Evolutionary conservation across 2,113 vertebrate species (phyloP).

Genomic region (Opisthocomus hoazin): DNA sequence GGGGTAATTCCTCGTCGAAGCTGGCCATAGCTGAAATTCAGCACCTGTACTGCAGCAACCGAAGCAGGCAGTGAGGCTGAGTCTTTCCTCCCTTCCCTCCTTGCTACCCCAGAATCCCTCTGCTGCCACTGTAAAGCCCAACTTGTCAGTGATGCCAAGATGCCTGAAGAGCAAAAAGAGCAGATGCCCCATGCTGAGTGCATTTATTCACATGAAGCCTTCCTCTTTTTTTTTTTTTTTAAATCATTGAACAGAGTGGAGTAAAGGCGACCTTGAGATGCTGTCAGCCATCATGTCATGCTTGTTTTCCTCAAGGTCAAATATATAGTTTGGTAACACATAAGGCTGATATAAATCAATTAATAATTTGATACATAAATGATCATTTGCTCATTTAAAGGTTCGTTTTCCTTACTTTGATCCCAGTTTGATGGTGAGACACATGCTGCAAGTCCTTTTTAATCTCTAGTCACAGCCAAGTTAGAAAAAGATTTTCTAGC

Average conservation of each 20-base stretch:
- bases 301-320: background rate
- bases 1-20: background rate
- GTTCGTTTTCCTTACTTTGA: background rate
- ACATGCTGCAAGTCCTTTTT: background rate
- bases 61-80: background rate
- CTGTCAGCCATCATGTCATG: background rate
- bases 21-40: background rate
- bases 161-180: background rate
- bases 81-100: background rate
- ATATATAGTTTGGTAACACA: background rate
- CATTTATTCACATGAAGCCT: background rate
- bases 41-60: accelerated
- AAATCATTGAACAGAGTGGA: background rate
- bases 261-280: background rate
- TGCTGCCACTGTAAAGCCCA: background rate
- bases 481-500: background rate
- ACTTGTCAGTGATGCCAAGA: background rate
- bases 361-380: background rate
- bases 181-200: background rate
- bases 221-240: background rate
- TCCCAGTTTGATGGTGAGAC: background rate
- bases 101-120: background rate
- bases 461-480: background rate
- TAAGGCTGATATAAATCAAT: background rate
- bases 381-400: background rate